phyloP scores from a whole-genome alignment of 2,113 vertebrate genomes.

The Macquaria ambigua region DNA sequence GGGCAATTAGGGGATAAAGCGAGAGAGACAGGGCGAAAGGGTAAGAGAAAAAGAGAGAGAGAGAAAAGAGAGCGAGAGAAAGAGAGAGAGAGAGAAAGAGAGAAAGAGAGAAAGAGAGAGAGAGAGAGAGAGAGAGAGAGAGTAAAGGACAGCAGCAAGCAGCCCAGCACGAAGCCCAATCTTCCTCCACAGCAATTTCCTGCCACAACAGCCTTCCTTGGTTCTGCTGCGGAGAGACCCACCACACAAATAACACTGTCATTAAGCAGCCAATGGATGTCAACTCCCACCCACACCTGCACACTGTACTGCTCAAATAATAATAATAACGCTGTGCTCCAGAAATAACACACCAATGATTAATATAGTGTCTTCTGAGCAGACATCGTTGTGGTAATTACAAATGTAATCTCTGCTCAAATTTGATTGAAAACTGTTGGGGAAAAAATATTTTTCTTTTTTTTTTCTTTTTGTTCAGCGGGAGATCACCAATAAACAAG shows the following conservation, averaged over 20 bases:
- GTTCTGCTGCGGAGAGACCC: conserved; percentile 67
- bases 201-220: conserved; percentile 75
- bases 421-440: conserved; percentile 21
- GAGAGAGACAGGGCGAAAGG: conserved; percentile 67
- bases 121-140: conserved; percentile 29
- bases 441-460: not conserved
- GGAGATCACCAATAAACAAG: not conserved
- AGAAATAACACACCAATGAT: conserved; percentile 61
- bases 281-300: conserved; percentile 83
- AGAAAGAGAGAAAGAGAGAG: conserved; percentile 15
- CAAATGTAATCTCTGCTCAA: conserved; percentile 20
- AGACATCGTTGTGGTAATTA: conserved; percentile 14
- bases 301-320: conserved; percentile 59
- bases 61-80: conserved; percentile 55
- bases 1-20: conserved; percentile 78
- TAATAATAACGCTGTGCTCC: conserved; percentile 44
- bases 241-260: conserved; percentile 78
- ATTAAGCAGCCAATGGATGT: conserved; percentile 78
- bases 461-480: not conserved
- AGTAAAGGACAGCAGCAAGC: conserved; percentile 60
- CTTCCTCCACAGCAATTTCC: conserved; percentile 83
- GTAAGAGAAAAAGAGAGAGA: conserved; percentile 35
- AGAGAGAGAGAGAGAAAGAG: conserved; percentile 32
- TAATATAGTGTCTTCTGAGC: conserved; percentile 38
- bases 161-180: conserved; percentile 78